Percentiles rank a stretch among this genome's conserved stretches.
These are phyloP conservation scores for Rhopalosiphum maidis DNA, from an alignment of 1,140 invertebrate species.

Conservation along the genomic window DNA sequence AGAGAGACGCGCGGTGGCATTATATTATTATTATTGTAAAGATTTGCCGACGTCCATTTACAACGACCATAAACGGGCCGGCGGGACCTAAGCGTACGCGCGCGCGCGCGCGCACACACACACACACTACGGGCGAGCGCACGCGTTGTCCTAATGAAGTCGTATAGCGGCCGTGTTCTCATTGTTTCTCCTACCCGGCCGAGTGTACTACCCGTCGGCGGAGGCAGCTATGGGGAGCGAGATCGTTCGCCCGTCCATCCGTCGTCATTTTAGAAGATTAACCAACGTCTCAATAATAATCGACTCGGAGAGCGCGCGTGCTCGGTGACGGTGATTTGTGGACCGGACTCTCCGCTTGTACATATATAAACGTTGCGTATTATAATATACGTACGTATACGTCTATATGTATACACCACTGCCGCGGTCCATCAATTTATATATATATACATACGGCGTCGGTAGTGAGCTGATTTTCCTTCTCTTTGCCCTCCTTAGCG, in stretches of 20 bases:
- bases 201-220: background rate
- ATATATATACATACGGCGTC: background rate
- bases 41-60: constrained; percentile 47
- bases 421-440: background rate
- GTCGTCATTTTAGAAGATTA: constrained; percentile 18
- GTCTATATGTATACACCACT: background rate
- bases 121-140: background rate
- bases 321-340: constrained; percentile 47
- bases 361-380: background rate
- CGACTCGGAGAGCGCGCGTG: background rate
- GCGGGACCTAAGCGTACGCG: background rate
- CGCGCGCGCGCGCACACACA: too few relatives aligned
- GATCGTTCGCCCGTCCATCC: background rate
- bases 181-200: constrained; percentile 13
- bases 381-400: background rate
- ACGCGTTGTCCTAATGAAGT: constrained; percentile 25
- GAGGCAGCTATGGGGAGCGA: background rate
- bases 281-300: constrained; percentile 46
- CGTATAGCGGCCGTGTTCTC: background rate
- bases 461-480: background rate
- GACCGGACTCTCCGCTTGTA: background rate
- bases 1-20: background rate
- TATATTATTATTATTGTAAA: constrained; percentile 32
- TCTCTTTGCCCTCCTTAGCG: background rate
- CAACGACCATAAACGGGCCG: constrained; percentile 34